Evolutionary conservation across 2,113 vertebrate genomes (phyloP).

Genomic region (Dicaeum eximium): DNA sequence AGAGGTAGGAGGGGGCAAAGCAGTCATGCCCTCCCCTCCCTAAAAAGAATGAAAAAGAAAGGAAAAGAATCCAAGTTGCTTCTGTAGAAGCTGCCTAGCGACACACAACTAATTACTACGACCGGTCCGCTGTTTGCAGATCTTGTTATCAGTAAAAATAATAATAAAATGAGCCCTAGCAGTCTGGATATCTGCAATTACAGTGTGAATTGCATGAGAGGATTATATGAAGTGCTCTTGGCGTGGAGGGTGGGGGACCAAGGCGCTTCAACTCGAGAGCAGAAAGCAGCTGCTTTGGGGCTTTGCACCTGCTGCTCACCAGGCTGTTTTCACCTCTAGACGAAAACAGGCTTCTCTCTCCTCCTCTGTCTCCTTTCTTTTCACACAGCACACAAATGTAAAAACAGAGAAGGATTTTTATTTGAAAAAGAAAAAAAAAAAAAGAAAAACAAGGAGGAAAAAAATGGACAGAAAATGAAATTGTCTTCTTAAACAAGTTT

Average conservation of each 20-base stretch:
- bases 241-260: slow-evolving; percentile 75
- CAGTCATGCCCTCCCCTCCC: neutral
- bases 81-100: slow-evolving; percentile 65
- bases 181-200: slow-evolving; percentile 83
- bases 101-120: slow-evolving; percentile 76
- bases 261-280: slow-evolving; percentile 75
- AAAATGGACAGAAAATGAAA: neutral
- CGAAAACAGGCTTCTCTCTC: slow-evolving; percentile 72
- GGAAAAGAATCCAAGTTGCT: slow-evolving; percentile 52
- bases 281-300: slow-evolving; percentile 82
- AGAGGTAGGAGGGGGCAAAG: slow-evolving; percentile 3
- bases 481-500: slow-evolving; percentile 38
- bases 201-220: slow-evolving; percentile 87
- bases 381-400: slow-evolving; percentile 42
- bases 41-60: slow-evolving; percentile 15
- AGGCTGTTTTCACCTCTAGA: slow-evolving; percentile 80
- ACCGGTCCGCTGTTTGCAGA: slow-evolving; percentile 71
- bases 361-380: slow-evolving; percentile 53
- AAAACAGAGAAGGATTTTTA: slow-evolving; percentile 28
- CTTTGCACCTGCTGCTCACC: slow-evolving; percentile 84
- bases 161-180: slow-evolving; percentile 74
- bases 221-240: slow-evolving; percentile 87
- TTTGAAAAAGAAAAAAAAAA: neutral
- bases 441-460: neutral
- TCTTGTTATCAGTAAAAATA: slow-evolving; percentile 73